Percentiles rank a stretch among this genome's conserved stretches.
Conservation (phyloP, 2,888 invertebrate species). For the Caenorhabditis sulstoni region DNA sequence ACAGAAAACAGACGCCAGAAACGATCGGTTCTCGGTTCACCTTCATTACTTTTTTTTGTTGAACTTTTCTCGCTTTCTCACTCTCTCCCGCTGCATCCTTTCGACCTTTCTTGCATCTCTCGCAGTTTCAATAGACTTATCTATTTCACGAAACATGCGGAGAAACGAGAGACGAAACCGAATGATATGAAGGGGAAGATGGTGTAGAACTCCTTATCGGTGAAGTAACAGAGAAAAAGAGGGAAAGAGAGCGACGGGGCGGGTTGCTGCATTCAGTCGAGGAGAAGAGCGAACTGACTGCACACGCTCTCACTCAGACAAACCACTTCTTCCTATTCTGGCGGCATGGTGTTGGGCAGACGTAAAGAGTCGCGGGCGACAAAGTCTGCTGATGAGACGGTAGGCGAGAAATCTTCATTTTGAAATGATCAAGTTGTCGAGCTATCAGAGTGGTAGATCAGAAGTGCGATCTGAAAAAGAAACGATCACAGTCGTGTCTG, state of each 20-base stretch:
- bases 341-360: constrained; percentile 8
- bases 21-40: no score
- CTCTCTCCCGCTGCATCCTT: constrained; percentile 3
- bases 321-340: neutral
- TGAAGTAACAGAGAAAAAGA: constrained; percentile 4
- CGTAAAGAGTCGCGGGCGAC: constrained; percentile 6
- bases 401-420: neutral
- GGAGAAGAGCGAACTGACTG: no score
- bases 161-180: constrained; percentile 1
- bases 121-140: neutral
- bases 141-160: neutral
- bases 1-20: no score
- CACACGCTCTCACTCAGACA: neutral
- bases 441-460: no score
- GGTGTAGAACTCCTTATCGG: constrained; percentile 25
- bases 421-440: no score
- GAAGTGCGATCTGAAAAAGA: no score
- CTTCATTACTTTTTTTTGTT: neutral
- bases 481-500: no score
- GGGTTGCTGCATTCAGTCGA: constrained; percentile 1
- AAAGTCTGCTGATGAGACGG: constrained; percentile 34
- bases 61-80: constrained; percentile 2
- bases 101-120: constrained; percentile 9
- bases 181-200: neutral
- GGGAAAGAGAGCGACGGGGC: neutral